Percentiles rank a stretch among this genome's conserved stretches.
Conservation (phyloP, 2,113 vertebrate genomes). For the Urocynchramus pylzowi region DNA sequence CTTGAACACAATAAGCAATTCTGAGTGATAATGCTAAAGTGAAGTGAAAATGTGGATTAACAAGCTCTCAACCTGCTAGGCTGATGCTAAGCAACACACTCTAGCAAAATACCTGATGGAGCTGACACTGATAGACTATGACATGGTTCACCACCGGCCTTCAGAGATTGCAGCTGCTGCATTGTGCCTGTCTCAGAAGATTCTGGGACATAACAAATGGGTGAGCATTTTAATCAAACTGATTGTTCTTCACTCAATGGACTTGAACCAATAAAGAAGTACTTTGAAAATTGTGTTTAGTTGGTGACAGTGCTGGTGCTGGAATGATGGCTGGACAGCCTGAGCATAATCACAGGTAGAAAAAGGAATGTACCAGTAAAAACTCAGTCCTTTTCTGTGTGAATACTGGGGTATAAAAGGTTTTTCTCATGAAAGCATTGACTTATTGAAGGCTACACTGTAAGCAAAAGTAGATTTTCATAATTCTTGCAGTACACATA, state of each 20-base stretch:
- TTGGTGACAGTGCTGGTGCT: not conserved
- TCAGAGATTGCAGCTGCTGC: constrained; percentile 89
- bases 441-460: not conserved
- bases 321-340: not conserved
- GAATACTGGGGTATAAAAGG: not conserved
- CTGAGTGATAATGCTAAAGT: not conserved
- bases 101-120: constrained; percentile 95
- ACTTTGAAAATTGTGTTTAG: not conserved
- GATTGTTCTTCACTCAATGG: accelerated
- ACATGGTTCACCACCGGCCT: constrained; percentile 89
- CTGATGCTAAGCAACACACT: constrained; percentile 84
- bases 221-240: constrained; percentile 64
- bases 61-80: constrained; percentile 63
- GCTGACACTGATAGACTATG: constrained; percentile 88
- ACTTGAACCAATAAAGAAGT: not conserved
- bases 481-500: not conserved
- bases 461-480: not conserved
- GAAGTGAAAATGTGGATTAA: not conserved
- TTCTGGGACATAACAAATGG: constrained; percentile 82
- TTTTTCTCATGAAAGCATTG: not conserved
- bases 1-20: not conserved
- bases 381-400: accelerated
- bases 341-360: not conserved
- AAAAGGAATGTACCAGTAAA: not conserved
- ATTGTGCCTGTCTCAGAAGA: constrained; percentile 82